Evolutionary conservation across 2,113 vertebrate genomes (phyloP), one percentile per base, ranked within the genome.

Genomic region (Stomatorhinus ivindoensis): DNA sequence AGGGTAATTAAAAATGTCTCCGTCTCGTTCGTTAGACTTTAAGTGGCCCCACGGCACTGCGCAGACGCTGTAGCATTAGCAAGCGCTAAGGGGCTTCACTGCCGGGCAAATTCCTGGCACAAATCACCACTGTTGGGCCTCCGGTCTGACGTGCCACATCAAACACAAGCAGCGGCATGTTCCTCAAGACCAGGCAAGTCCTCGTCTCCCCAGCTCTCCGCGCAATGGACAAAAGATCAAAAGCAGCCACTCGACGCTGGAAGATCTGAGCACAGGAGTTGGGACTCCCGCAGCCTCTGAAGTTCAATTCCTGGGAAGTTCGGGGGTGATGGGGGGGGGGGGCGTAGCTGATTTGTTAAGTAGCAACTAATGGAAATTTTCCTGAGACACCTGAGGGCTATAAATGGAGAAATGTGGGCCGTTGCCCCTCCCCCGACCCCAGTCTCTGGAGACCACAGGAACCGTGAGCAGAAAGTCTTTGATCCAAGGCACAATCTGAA

Each of bases 351-450:
- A 51, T 61, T 58, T 84, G 39, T 88, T 61, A 90, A 91, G 55
- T 27, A 87, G 2, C 89, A 88, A 83, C 84, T 90, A 91, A 90
- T 88, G 90, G 80, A 89, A 76, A 39, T 44, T 76, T 90, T 91
- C 90, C 90, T 89, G 89, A 88, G 46, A 87, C 90, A 91, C 90
- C 89, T 89, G 82, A 90, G 89, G 84, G 48, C 55, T 69, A 90
- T 90, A 90, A 92, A 92, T 27, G 87, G 61, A 90, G 92, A 91
- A 92, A 90, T 89, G 46, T 58, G 55, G 89, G 87, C 51, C 87
- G 31, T 82, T 10, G 44, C 88, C 87, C 88, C 19, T 31, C 76
- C 87, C 31, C 39, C 76, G 44, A 3, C 48, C 15, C 24, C 39
- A 10, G 21, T 9, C 21, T 13, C 83, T n/a, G 44, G 47, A 47